Base-by-base conservation (phyloP, 2,888 invertebrate species). In the Drosophila mimica region DNA sequence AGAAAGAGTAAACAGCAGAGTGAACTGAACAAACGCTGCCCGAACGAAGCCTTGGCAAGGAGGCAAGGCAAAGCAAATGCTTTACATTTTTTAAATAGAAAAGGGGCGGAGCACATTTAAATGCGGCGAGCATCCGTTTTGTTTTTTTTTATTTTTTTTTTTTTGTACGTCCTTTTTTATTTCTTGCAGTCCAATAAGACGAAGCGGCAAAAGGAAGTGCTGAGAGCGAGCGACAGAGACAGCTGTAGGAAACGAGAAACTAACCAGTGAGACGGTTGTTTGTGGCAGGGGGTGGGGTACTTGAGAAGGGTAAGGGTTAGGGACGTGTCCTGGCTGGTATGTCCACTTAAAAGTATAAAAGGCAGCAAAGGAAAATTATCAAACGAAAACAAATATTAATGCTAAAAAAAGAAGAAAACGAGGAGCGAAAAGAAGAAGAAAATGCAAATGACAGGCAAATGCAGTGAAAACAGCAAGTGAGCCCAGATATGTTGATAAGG, bases 21-120 rank as follows among this genome's bases (percentile, higher is more conserved):
- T 28, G 46, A 51, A 65, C 52, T 25, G 74, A 38, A 30, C 40
- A 38, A 48, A 70, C 25, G 60, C 31, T 48, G 38, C 28, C 64
- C 53, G 30, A 36, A 36, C 62, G 64, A 70, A 58, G 72, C 66
- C 30, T 31, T 3, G 38, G 7, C n/a, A 56, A 36, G 28, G 38
- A 57, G 56, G 56, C 56, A 70, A 70, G 72, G 66, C 66, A 78
- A 76, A 56, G 75, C 68, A 82, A 86, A 75, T 83, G 81, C 83
- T 89, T 90, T 84, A 69, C 79, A 80, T 89, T 84, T 89, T 90
- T 86, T 73, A 82, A 89, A 89, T 90, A 89, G 91, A 91, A 91
- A 90, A 88, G 77, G 91, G 91, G 91, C 91, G 91, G 91, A 90
- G 90, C 91, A 91, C 86, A 91, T 91, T 91, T 89, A 83, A 91